Evolutionary conservation across 2,888 invertebrate genomes (phyloP).

Genomic region (Cinara cedri): DNA sequence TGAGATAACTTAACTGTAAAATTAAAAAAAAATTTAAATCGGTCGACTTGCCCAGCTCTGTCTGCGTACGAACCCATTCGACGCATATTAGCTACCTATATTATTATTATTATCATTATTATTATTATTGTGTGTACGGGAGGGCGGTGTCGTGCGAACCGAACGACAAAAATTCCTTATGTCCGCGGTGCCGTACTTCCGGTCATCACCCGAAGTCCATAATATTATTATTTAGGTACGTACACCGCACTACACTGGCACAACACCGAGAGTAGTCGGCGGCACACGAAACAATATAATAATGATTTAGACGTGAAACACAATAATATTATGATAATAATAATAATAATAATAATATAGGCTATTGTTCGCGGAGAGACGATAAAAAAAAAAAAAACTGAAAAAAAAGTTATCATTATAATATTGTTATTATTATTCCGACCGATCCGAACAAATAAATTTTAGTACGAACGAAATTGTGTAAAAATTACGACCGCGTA

Average conservation of each 20-base stretch:
- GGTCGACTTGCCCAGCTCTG: too few relatives aligned
- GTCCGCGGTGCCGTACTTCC: conserved; percentile 44
- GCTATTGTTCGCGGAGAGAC: conserved; percentile 30
- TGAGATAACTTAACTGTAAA: too few relatives aligned
- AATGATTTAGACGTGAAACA: conserved; percentile 29
- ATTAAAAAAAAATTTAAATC: too few relatives aligned
- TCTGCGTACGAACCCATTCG: too few relatives aligned
- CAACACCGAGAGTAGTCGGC: conserved; percentile 25
- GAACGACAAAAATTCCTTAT: conserved; percentile 52
- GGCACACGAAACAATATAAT: conserved; percentile 31
- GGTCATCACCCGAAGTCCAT: conserved; percentile 52
- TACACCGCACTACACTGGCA: background rate
- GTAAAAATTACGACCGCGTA: background rate
- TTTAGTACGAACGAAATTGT: too few relatives aligned
- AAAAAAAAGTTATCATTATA: too few relatives aligned
- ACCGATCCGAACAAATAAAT: conserved; percentile 11
- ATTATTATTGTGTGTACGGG: conserved; percentile 16
- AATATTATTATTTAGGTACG: too few relatives aligned
- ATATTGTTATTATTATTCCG: background rate
- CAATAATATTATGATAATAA: too few relatives aligned
- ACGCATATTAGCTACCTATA: too few relatives aligned
- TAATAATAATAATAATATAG: too few relatives aligned
- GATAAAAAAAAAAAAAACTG: conserved; percentile 3
- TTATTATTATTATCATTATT: conserved; percentile 4
- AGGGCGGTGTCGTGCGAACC: conserved; percentile 45